A percentile compares a stretch with the other conserved stretches of the same genome.
Conservation (phyloP, 2,888 invertebrate genomes). For the Alsophila aescularia region DNA sequence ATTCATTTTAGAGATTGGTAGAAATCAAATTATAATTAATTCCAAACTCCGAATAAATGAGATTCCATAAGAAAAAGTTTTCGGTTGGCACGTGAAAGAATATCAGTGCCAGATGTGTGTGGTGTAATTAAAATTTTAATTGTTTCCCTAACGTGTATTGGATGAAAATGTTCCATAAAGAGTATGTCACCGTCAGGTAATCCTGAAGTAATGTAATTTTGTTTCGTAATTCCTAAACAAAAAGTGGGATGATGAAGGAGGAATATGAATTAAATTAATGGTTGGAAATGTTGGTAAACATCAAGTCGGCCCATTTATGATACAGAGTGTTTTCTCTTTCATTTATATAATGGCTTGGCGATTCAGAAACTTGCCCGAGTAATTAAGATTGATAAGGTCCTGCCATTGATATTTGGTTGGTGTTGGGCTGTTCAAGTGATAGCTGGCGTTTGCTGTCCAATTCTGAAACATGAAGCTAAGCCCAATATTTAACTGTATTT, state of each 20-base stretch:
- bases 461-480: conserved; percentile 25
- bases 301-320: conserved; percentile 34
- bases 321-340: conserved; percentile 51
- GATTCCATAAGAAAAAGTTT: neutral
- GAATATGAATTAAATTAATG: conserved; percentile 39
- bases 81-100: conserved; percentile 13
- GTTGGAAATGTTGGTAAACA: conserved; percentile 29
- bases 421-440: conserved; percentile 36
- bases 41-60: neutral
- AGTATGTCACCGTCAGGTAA: conserved; percentile 39
- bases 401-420: conserved; percentile 54
- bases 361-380: conserved; percentile 61
- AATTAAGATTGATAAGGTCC: conserved; percentile 68
- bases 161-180: conserved; percentile 32
- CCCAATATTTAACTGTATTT: neutral
- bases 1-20: too few relatives aligned
- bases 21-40: neutral
- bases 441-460: conserved; percentile 18
- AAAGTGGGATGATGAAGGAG: conserved; percentile 34
- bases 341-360: conserved; percentile 67
- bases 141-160: conserved; percentile 30
- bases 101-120: conserved; percentile 31
- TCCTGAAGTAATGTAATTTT: conserved; percentile 41
- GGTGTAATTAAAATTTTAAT: conserved; percentile 43
- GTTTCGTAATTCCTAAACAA: conserved; percentile 42